Percentiles rank a stretch among this genome's conserved stretches.
phyloP scores from a whole-genome alignment of 2,113 vertebrate genomes.

The Nematolebias whitei region DNA sequence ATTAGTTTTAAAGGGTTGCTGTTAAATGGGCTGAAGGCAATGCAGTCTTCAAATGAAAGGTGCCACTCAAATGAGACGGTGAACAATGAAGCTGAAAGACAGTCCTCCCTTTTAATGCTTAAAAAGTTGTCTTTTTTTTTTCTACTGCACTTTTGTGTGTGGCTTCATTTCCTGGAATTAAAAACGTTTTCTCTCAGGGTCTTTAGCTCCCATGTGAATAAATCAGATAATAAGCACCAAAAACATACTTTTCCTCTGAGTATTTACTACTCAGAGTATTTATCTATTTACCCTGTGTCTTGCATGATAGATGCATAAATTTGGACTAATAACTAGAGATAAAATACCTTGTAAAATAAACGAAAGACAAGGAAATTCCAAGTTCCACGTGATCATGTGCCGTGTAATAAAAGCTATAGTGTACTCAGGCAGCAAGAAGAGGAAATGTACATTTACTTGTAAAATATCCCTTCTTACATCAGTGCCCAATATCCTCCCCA shows the following conservation, averaged over 20 bases:
- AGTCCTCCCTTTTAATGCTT: constrained; percentile 3
- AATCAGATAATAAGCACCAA: background rate
- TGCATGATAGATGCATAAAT: background rate
- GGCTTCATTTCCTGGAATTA: constrained; percentile 3
- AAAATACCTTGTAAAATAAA: constrained; percentile 19
- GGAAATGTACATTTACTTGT: constrained; percentile 74
- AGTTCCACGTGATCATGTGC: constrained; percentile 22
- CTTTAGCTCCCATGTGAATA: background rate
- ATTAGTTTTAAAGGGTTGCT: constrained; percentile 55
- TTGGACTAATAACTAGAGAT: background rate
- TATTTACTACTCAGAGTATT: background rate
- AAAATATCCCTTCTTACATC: constrained; percentile 70
- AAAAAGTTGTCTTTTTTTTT: background rate
- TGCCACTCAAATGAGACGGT: constrained; percentile 35
- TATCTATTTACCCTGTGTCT: background rate
- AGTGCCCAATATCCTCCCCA: constrained; percentile 54
- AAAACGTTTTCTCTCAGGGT: constrained; percentile 13
- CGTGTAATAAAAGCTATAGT: constrained; percentile 26
- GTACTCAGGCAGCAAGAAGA: constrained; percentile 33
- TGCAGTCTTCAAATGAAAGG: constrained; percentile 19
- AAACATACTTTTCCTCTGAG: too few species aligned
- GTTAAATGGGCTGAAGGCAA: constrained; percentile 54
- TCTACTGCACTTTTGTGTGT: constrained; percentile 13
- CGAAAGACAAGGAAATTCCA: constrained; percentile 1
- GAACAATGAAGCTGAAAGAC: constrained; percentile 45